Percentiles rank a stretch among this genome's conserved stretches.
phyloP scores from a whole-genome alignment of 2,888 invertebrate genomes.

The Hipparchia sbordonii region DNA sequence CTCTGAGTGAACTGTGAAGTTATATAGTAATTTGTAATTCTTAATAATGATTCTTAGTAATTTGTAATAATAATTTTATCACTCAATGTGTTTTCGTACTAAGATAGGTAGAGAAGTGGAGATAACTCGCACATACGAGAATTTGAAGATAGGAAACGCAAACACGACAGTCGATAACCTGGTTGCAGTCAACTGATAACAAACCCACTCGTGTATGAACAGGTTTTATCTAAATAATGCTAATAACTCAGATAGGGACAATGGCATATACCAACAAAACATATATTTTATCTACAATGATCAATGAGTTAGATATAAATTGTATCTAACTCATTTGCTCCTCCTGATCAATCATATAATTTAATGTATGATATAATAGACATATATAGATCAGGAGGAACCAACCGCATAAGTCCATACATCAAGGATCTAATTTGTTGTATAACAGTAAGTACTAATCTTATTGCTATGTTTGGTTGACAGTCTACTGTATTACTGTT shows the following conservation, averaged over 20 bases:
- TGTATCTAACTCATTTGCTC: no score
- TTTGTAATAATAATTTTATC: conserved; percentile 60
- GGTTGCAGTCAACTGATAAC: conserved; percentile 70
- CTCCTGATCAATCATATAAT: no score
- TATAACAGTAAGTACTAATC: no score
- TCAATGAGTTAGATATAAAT: no score
- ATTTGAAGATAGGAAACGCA: conserved; percentile 70
- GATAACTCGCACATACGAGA: conserved; percentile 64
- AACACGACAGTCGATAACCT: conserved; percentile 77
- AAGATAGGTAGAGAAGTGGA: conserved; percentile 48
- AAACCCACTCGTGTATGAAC: conserved; percentile 51
- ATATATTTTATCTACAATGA: conserved; percentile 5
- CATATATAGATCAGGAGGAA: background rate
- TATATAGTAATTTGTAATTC: conserved; percentile 36
- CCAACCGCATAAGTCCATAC: no score
- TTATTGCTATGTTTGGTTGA: no score
- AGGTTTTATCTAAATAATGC: conserved; percentile 43
- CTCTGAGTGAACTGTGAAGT: no score
- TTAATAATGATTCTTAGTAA: conserved; percentile 54
- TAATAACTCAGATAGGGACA: conserved; percentile 41
- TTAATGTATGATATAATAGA: no score
- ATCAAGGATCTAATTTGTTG: no score
- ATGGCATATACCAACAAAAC: conserved; percentile 21
- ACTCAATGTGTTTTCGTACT: conserved; percentile 55
- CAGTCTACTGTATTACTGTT: no score